Conservation (phyloP, 2,797 vertebrate species). For the Rousettus madagascariensis region DNA sequence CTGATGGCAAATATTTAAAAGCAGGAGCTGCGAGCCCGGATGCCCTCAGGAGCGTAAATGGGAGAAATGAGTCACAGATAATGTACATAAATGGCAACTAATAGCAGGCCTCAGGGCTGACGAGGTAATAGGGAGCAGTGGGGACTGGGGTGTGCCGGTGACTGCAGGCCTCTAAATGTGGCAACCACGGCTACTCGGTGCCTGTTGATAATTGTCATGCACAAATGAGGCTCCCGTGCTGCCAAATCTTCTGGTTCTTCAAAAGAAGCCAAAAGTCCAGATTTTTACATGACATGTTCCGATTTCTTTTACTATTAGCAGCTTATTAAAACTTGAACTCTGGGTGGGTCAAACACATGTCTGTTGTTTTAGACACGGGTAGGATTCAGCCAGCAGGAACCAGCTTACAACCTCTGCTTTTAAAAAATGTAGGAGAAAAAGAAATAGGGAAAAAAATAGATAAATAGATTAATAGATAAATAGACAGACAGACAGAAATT, state of each 20-base stretch:
- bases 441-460: not conserved
- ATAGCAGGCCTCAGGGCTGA: too few species aligned
- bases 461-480: too few species aligned
- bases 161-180: not conserved
- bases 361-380: not conserved
- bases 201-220: fast-evolving
- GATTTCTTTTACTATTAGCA: not conserved
- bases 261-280: not conserved
- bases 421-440: not conserved
- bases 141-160: not conserved
- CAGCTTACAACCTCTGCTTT: not conserved
- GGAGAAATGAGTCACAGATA: not conserved
- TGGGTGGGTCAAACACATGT: not conserved
- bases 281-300: not conserved
- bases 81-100: too few species aligned
- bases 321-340: not conserved
- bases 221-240: not conserved
- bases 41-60: not conserved
- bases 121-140: not conserved
- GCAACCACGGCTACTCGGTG: fast-evolving
- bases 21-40: not conserved
- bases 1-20: not conserved
- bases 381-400: not conserved
- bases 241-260: not conserved
- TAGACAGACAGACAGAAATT: not conserved